Conservation (phyloP, 2,113 vertebrate genomes). For the Butastur rufipennis region DNA sequence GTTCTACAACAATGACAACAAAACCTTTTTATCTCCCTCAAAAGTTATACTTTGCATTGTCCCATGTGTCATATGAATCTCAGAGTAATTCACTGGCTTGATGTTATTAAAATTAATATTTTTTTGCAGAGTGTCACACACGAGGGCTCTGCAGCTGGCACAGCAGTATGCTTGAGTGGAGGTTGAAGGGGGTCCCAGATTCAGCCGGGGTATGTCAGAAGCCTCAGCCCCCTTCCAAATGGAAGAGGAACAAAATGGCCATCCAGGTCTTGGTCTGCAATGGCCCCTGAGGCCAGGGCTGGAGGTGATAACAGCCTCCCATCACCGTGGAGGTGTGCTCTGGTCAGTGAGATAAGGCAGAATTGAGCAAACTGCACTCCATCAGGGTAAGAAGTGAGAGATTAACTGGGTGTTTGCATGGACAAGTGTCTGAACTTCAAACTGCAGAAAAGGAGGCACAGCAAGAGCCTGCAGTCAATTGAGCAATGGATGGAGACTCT, state of each 20-base stretch:
- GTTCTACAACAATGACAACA: neutral
- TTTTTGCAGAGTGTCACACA: neutral
- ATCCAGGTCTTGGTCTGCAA: neutral
- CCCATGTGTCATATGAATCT: neutral
- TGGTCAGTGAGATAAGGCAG: neutral
- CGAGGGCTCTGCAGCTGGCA: neutral
- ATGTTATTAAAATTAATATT: neutral
- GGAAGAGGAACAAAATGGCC: no score
- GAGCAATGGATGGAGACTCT: neutral
- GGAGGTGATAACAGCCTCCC: neutral
- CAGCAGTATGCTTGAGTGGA: no score
- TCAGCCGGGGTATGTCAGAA: neutral
- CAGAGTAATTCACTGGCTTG: neutral
- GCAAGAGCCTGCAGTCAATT: neutral
- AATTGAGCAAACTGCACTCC: neutral
- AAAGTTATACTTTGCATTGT: neutral
- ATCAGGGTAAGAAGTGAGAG: neutral
- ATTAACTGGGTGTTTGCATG: neutral
- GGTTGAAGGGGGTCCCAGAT: neutral
- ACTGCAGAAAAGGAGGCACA: neutral
- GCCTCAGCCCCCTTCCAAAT: neutral
- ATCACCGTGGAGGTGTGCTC: neutral
- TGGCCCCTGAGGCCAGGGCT: neutral
- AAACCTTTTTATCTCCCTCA: neutral
- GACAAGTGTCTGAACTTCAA: neutral